Evolutionary conservation across 2,797 vertebrate genomes (phyloP), one percentile per base, ranked within the genome.

Genomic region (Gymnocypris eckloni): DNA sequence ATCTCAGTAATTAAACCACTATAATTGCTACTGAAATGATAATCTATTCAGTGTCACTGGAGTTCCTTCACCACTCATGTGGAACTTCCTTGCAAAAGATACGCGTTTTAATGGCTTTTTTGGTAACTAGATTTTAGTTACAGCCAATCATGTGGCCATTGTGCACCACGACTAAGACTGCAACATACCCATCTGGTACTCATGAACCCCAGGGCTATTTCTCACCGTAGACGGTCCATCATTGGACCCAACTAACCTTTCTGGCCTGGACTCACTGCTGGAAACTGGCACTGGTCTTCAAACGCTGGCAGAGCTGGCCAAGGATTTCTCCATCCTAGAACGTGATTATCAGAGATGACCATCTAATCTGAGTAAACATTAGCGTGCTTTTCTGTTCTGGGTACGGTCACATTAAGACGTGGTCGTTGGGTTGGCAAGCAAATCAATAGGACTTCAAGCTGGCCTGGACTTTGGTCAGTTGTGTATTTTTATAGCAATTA

Each of bases 11-110:
- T 82, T 82, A 82, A 70, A 59, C n/a, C 52, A 33, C 37, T 56
- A 59, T 82, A 82, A 72, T 59, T 82, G 80, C 81, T 82, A 72
- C 18, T 25, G 52, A 16, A 72, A 72, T 22, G 10, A 71, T 82
- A 20, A 11, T 82, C 69, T 72, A 72, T 54, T 77, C 50, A 59
- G 28, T 82, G 81, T 71, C 52, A 72, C 50, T 59, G 52, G 39
- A 71, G 69, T 43, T 71, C 18, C 80, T 82, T 54, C 37, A 43
- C 50, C 69, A 59, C 69, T 72, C 52, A 82, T 59, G 67, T 72
- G 81, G 81, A 72, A 59, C 69, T 43, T 54, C 16, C 16, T 59
- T 20, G 39, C 69, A 82, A 37, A 41, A 25, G 50, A 81, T 41
- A 33, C 45, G 15, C 64, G 45, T 43, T 59, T 59, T 59, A 82